phyloP scores from a whole-genome alignment of 2,113 vertebrate species.

The Pelusios castaneus region DNA sequence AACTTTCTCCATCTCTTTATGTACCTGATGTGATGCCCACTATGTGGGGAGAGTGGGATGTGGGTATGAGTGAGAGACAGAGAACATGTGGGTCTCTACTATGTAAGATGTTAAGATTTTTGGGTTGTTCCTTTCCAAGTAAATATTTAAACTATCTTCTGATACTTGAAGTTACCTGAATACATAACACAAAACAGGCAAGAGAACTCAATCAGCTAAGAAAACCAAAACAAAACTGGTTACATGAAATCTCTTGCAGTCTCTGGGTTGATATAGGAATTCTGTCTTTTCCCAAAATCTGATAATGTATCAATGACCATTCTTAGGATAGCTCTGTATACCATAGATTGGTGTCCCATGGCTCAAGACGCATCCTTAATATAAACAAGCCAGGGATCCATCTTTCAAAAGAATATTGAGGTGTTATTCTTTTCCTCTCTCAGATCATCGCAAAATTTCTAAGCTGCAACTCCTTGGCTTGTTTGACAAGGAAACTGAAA shows the following conservation, averaged over 20 bases:
- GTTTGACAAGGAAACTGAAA: neutral
- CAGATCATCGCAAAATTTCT: neutral
- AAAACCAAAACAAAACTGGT: neutral
- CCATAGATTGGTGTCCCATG: neutral
- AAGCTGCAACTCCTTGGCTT: neutral
- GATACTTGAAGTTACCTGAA: slow-evolving; percentile 26
- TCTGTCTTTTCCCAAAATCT: neutral
- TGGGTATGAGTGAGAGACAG: neutral
- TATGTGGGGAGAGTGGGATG: neutral
- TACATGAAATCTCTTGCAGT: neutral
- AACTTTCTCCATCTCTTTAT: neutral
- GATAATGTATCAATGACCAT: neutral
- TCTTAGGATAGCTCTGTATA: neutral
- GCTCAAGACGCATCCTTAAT: neutral
- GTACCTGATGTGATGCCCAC: neutral
- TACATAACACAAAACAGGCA: neutral
- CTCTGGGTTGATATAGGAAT: neutral
- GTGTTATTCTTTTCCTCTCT: neutral
- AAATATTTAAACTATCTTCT: slow-evolving; percentile 51
- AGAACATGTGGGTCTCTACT: neutral
- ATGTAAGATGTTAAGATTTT: slow-evolving; percentile 25
- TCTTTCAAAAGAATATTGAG: neutral
- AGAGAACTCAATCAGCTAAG: neutral
- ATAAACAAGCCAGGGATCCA: neutral
- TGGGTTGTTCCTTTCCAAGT: slow-evolving; percentile 39